Base-by-base conservation (phyloP, 2,113 vertebrate species). In the Setophaga petechia region DNA sequence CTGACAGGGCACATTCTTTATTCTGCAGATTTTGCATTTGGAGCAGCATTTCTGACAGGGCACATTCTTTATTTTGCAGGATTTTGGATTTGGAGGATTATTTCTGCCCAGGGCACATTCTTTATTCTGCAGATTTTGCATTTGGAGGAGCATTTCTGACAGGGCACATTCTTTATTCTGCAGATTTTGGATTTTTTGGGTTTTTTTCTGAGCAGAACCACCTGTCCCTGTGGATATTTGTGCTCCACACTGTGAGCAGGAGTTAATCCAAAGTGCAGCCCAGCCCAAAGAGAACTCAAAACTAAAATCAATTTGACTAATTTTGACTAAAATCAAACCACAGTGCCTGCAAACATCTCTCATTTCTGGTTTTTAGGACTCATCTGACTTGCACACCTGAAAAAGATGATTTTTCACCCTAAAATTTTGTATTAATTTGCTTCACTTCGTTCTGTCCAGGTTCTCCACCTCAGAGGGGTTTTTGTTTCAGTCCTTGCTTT, bases 401-500 rank as follows among this genome's bases (percentile, higher is more conserved):
- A 84, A 93, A 92, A 85, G 7, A n/a, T 15, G 8, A n/a, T 19
- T 91, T 81, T 75, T 51, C 16, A 28, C 25, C 35, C 28, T 39
- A 51, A 84, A 78, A 72, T n/a, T 31, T 12, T 35, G 3, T 27
- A 39, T 66, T 63, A 71, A 87, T 61, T 43, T 1, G 1, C 6
- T 47, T 80, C 37, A 5, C 35, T 67, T 82, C 28, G 3, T 35
- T 41, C 46, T 31, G 11, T 17, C 20, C 54, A 22, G 23, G 7
- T 47, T n/a, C 28, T 25, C 1, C 0, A 46, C 20, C 35, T 35
- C 18, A 55, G 30, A 68, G 31, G 2, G 39, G 39, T 0, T 35
- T 39, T 55, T 31, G 7, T 27, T 46, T 27, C 49, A 18, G 1
- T 22, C 13, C 28, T 15, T n/a, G 20, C 16, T n/a, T 61, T 25